Evolutionary conservation across 2,888 invertebrate species (phyloP), one percentile per base, ranked within the genome.

Genomic region (Pemphredon lugubris): DNA sequence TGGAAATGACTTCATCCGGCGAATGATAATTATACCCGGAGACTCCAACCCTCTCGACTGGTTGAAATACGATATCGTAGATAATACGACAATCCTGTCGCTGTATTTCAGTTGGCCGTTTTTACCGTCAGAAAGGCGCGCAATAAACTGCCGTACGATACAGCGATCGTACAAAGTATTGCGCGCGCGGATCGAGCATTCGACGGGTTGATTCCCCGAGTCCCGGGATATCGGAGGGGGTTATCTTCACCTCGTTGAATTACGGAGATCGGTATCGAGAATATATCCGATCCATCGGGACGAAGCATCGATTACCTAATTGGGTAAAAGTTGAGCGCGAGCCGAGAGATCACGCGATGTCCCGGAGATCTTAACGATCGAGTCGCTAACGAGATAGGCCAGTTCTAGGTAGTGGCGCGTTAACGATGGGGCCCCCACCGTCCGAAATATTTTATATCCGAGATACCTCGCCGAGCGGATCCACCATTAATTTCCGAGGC

Each of bases 381-480:
- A 57, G 70, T 77, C 73, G 74, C 82, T 82, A 82, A 82, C 81
- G 82, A 83, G 82, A 79, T 81, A 77, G 79, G 77, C 81, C 73
- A 77, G 83, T 83, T 82, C 81, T 78, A 78, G 77, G 83, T 81
- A 79, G 79, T 57, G 79, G 58, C 53, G 58, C 73, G 71, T 81
- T 82, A 82, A 83, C 81, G 83, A 79, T 51, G 73, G 61, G n/a
- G 72, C 53, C 66, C 75, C 61, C 77, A 65, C 18, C 61, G 75
- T 76, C 79, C 75, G 74, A 81, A 81, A 83, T 83, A 77, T 82
- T 82, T 81, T 79, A 81, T 75, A 76, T 75, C 73, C 73, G 39
- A 67, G 67, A 63, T 47, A 58, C 67, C 61, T 30, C 42, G 58
- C 39, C 60, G 53, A 42, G 45, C 55, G 70, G 67, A 81, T 73